These are phyloP conservation scores for Troides oblongomaculatus DNA, from an alignment of 2,888 invertebrate species.

Conservation along the genomic window DNA sequence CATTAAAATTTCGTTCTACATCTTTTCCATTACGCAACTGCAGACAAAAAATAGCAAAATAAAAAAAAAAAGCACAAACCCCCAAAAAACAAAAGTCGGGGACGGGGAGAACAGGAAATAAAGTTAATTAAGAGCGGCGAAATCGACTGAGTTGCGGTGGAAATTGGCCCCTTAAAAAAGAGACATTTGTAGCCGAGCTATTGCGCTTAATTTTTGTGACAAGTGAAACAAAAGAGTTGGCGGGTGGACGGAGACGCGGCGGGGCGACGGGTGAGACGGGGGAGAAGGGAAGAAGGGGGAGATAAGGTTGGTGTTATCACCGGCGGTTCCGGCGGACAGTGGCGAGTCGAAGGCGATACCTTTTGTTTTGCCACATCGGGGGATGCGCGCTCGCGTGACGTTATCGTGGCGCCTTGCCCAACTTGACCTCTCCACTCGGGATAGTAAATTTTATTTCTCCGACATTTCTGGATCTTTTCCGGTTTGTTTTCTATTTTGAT, in stretches of 20 bases:
- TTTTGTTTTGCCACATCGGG: conserved; percentile 76
- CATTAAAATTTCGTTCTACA: conserved; percentile 79
- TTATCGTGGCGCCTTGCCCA: conserved; percentile 66
- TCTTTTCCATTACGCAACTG: conserved; percentile 77
- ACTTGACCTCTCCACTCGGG: conserved; percentile 68
- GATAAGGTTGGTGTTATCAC: conserved; percentile 75
- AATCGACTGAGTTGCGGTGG: conserved; percentile 80
- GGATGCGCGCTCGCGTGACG: conserved; percentile 75
- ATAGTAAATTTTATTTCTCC: conserved; percentile 72
- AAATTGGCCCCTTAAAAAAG: conserved; percentile 79
- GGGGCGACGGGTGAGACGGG: conserved; percentile 38
- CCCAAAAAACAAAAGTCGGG: conserved; percentile 75
- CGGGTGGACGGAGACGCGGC: conserved; percentile 53
- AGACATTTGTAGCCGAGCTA: conserved; percentile 78
- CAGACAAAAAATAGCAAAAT: conserved; percentile 78
- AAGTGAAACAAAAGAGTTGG: conserved; percentile 80
- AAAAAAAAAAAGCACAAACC: conserved; percentile 63
- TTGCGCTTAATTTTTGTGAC: conserved; percentile 80
- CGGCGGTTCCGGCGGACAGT: conserved; percentile 68
- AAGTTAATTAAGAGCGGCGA: conserved; percentile 80
- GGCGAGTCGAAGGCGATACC: conserved; percentile 76
- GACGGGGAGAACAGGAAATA: conserved; percentile 78
- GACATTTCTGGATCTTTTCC: conserved; percentile 58
- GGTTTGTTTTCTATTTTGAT: conserved; percentile 44
- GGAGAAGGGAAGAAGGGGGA: conserved; percentile 47